Evolutionary conservation across 2,113 vertebrate species (phyloP), one percentile per base, ranked within the genome.

Genomic region (Puma concolor): DNA sequence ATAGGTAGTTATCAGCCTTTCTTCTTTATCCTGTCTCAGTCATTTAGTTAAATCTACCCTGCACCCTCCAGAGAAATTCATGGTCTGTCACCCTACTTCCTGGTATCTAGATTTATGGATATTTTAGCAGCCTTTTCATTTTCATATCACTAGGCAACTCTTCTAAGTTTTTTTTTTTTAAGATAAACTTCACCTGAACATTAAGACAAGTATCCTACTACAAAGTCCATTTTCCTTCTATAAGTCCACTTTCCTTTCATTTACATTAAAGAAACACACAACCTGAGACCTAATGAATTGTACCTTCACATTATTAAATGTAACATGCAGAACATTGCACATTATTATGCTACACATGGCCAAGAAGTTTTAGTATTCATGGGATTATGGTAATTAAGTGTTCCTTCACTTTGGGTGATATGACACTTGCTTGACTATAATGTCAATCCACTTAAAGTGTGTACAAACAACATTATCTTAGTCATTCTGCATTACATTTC

Each of bases 401-500:
- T 99, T 98, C 98, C 98, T 99, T 99, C 98, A 99, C 98, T 98
- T 99, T 98, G 98, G 98, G 97, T 99, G 99, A 99, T 99, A 98
- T 99, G 99, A 99, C 99, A 99, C 99, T 99, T 99, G 98, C 98
- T 99, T 99, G 98, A 99, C 99, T 99, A 99, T 99, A 99, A 99
- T 99, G 99, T 99, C 99, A 99, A 98, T 99, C 98, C 99, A 99
- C 99, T 99, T 99, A 99, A 99, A 99, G 99, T 98, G 99, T 99
- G 98, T 99, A 99, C 99, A 99, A 99, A 99, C 99, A 99, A 99
- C 99, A 99, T 99, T 99, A 99, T 99, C 99, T 98, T 99, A 98
- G 98, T 99, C 98, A 99, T 96, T 98, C 98, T 98, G 98, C 98
- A 98, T 99, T 98, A 98, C 97, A 98, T 99, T 99, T 99, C 99